A percentile compares a stretch with the other conserved stretches of the same genome.
phyloP scores from a whole-genome alignment of 2,888 invertebrate genomes.

The Didymodactylos carnosus region DNA sequence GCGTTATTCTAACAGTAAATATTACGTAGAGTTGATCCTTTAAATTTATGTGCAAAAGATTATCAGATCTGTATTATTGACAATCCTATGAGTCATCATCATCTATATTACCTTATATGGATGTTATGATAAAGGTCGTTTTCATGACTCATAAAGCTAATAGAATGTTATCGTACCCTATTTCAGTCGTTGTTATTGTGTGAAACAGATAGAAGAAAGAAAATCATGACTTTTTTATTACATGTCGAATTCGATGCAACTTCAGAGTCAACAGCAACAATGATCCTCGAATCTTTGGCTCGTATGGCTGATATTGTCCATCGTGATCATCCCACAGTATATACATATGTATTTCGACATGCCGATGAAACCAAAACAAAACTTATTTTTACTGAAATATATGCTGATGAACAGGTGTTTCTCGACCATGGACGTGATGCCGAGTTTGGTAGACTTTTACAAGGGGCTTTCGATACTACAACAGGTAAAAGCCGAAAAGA shows the following conservation, averaged over 20 bases:
- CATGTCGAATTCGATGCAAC: background rate
- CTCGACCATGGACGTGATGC: background rate
- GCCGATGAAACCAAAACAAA: background rate
- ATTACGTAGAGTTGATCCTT: background rate
- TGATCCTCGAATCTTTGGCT: background rate
- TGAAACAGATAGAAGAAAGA: background rate
- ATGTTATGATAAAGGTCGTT: background rate
- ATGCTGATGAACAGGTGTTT: background rate
- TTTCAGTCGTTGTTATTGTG: background rate
- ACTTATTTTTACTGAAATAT: background rate
- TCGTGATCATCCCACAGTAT: background rate
- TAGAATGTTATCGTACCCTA: background rate
- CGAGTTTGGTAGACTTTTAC: background rate
- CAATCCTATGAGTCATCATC: background rate
- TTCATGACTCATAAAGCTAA: background rate
- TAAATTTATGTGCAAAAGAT: background rate
- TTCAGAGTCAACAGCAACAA: background rate
- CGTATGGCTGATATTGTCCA: background rate
- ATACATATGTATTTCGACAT: background rate
- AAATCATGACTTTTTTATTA: background rate
- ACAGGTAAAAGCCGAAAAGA: background rate
- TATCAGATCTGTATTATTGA: background rate
- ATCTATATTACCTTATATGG: background rate
- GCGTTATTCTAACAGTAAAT: too few species aligned
- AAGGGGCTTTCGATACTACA: background rate